phyloP scores from a whole-genome alignment of 2,113 vertebrate species.

The Leptobrachium ailaonicum region DNA sequence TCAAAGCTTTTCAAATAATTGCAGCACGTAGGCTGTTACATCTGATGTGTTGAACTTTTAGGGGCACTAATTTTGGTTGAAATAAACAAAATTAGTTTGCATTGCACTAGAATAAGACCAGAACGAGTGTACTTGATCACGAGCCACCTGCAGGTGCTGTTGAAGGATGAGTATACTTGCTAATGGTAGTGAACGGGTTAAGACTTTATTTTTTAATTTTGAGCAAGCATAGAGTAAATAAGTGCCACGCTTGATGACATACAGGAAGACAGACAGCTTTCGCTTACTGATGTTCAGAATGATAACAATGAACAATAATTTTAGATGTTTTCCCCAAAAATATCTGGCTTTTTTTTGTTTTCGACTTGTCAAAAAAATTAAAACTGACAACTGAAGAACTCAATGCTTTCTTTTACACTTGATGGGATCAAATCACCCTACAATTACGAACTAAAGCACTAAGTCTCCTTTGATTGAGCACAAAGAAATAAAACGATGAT shows the following conservation, averaged over 20 bases:
- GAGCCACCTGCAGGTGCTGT: too few species aligned
- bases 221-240: not conserved
- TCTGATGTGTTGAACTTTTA: too few species aligned
- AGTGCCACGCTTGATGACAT: not conserved
- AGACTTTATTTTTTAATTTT: not conserved
- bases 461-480: not conserved
- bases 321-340: constrained; percentile 14
- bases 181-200: too few species aligned
- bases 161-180: too few species aligned
- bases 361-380: not conserved
- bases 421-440: constrained; percentile 18
- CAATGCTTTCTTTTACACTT: constrained; percentile 22
- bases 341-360: constrained; percentile 4
- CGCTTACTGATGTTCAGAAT: constrained; percentile 1
- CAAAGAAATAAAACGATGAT: not conserved
- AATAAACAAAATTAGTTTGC: too few species aligned
- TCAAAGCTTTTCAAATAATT: too few species aligned
- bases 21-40: too few species aligned
- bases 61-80: too few species aligned
- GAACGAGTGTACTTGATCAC: too few species aligned
- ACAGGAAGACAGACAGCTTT: not conserved
- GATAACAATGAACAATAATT: not conserved
- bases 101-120: too few species aligned
- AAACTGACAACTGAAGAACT: constrained; percentile 28
- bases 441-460: constrained; percentile 31